phyloP scores from a whole-genome alignment of 2,888 invertebrate genomes.

The Spicauda simplicius region DNA sequence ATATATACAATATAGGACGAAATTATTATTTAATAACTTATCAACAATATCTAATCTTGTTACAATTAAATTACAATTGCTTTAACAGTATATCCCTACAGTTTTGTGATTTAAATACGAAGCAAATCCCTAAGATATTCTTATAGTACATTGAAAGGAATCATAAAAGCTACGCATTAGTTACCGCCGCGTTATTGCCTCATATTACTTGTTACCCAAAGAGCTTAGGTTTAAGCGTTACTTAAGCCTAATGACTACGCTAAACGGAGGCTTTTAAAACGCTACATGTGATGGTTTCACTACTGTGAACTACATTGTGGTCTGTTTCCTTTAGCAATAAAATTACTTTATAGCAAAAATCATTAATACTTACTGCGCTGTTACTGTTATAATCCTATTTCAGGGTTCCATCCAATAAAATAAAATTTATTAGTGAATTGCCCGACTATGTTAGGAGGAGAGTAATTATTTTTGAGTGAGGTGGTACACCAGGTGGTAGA shows the following conservation, averaged over 20 bases:
- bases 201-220: slow-evolving; percentile 2
- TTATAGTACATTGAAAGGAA: slow-evolving; percentile 7
- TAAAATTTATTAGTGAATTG: too few relatives aligned
- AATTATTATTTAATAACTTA: too few relatives aligned
- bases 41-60: too few relatives aligned
- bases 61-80: too few relatives aligned
- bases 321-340: background rate
- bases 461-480: too few relatives aligned
- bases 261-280: slow-evolving; percentile 28
- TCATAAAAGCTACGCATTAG: slow-evolving; percentile 11
- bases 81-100: too few relatives aligned
- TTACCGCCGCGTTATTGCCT: slow-evolving; percentile 7
- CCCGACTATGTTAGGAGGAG: too few relatives aligned
- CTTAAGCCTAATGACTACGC: slow-evolving; percentile 27
- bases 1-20: too few relatives aligned
- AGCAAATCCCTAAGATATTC: background rate
- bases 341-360: background rate
- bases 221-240: slow-evolving; percentile 24
- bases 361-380: background rate
- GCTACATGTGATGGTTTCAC: slow-evolving; percentile 3
- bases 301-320: background rate
- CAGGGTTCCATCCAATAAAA: too few relatives aligned
- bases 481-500: too few relatives aligned
- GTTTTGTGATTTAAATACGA: too few relatives aligned
- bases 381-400: background rate